Conservation (phyloP, 2,113 vertebrate species). For the Grantiella picta region DNA sequence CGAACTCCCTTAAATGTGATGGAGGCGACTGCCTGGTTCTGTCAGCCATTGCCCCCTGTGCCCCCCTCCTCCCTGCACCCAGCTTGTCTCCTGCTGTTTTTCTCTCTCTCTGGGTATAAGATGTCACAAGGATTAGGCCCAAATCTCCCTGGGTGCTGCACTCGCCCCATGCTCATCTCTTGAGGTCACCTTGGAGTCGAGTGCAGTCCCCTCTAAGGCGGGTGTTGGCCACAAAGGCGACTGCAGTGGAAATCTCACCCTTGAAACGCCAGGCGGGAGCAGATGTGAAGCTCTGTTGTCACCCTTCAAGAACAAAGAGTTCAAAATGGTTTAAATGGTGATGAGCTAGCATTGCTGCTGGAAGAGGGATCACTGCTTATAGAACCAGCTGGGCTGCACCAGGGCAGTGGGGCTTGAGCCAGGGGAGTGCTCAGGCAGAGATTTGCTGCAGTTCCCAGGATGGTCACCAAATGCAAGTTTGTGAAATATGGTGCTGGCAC, state of each 20-base stretch:
- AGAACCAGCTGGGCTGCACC: background rate
- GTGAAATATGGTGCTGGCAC: background rate
- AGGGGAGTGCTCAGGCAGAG: background rate
- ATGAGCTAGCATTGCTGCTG: background rate
- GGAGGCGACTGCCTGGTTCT: constrained; percentile 20
- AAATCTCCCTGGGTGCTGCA: background rate
- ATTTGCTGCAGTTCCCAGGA: background rate
- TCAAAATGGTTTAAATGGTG: background rate
- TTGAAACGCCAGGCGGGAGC: rapidly evolving
- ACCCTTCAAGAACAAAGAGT: background rate
- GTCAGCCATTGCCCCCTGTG: background rate
- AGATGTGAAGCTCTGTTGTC: background rate
- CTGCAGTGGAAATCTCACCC: background rate
- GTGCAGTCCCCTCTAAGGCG: background rate
- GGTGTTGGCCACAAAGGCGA: background rate
- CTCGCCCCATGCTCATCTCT: background rate
- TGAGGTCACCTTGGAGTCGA: background rate
- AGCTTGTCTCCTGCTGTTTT: constrained; percentile 12
- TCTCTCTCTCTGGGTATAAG: constrained; percentile 11
- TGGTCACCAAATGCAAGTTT: background rate
- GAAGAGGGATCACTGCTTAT: background rate
- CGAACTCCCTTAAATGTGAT: constrained; percentile 38
- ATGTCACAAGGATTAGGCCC: constrained; percentile 28
- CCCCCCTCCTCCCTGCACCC: background rate
- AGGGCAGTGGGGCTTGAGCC: background rate